These are phyloP conservation scores for Zaprionus tsacasi DNA, from an alignment of 1,140 invertebrate species.

Conservation along the genomic window DNA sequence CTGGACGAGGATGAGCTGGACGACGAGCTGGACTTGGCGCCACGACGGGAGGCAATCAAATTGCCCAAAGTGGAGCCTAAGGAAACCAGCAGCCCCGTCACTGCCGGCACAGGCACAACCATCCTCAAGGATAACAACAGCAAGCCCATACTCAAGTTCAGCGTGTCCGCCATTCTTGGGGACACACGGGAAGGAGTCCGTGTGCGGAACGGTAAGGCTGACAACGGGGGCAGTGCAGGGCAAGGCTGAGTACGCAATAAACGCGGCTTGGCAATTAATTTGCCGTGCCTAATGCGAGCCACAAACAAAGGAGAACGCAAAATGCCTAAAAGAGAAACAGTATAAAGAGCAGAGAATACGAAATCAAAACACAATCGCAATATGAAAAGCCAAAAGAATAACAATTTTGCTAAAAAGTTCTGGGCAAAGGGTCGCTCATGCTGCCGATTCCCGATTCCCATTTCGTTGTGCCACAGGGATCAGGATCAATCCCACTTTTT, in stretches of 20 bases:
- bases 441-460: conserved; percentile 37
- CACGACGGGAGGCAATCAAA: conserved; percentile 61
- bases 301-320: conserved; percentile 49
- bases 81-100: conserved; percentile 34
- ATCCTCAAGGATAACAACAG: conserved; percentile 83
- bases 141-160: conserved; percentile 95
- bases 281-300: conserved; percentile 69
- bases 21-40: conserved; percentile 60
- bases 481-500: conserved; percentile 28
- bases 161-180: conserved; percentile 95
- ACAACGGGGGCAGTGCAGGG: not conserved
- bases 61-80: conserved; percentile 77
- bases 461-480: conserved; percentile 51
- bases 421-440: conserved; percentile 14
- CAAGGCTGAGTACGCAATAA: conserved; percentile 44
- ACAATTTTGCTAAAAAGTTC: conserved; percentile 48
- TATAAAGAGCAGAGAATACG: conserved; percentile 42
- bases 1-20: conserved; percentile 67
- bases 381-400: conserved; percentile 77
- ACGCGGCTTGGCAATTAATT: conserved; percentile 74
- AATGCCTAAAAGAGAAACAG: conserved; percentile 7
- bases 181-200: conserved; percentile 84
- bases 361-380: conserved; percentile 66
- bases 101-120: conserved; percentile 54
- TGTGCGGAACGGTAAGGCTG: conserved; percentile 83